phyloP scores from a whole-genome alignment of 1,140 invertebrate species.

The Lasioglossum baleicum region DNA sequence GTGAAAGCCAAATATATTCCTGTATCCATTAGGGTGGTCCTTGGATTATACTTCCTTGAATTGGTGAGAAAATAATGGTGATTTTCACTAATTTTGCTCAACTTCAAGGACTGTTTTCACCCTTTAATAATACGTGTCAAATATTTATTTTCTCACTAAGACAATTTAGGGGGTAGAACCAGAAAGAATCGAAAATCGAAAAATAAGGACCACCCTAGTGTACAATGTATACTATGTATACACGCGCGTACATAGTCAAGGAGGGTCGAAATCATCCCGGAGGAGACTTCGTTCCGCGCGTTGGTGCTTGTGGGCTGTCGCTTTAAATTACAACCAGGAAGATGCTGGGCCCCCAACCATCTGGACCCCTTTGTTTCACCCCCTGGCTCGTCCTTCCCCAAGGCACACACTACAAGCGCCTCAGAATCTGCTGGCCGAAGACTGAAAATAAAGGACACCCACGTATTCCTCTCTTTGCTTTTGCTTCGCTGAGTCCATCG shows the following conservation, averaged over 20 bases:
- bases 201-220: neutral
- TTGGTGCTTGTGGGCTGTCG: constrained; percentile 28
- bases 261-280: constrained; percentile 47
- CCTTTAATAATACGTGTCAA: no score
- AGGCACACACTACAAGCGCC: constrained; percentile 48
- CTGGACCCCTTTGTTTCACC: constrained; percentile 63
- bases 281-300: constrained; percentile 25
- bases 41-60: no score
- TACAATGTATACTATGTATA: neutral
- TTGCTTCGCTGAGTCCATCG: neutral
- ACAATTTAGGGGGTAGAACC: no score
- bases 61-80: no score
- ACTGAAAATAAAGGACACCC: constrained; percentile 49
- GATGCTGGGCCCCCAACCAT: constrained; percentile 48
- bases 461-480: constrained; percentile 34
- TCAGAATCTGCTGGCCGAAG: constrained; percentile 37
- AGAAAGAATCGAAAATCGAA: no score
- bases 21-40: no score
- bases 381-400: constrained; percentile 53
- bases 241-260: constrained; percentile 7
- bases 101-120: no score
- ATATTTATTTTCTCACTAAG: no score
- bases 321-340: constrained; percentile 63
- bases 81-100: no score
- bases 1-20: constrained; percentile 21